Base-by-base conservation (phyloP, 2,797 vertebrate species). In the Dermochelys coriacea region DNA sequence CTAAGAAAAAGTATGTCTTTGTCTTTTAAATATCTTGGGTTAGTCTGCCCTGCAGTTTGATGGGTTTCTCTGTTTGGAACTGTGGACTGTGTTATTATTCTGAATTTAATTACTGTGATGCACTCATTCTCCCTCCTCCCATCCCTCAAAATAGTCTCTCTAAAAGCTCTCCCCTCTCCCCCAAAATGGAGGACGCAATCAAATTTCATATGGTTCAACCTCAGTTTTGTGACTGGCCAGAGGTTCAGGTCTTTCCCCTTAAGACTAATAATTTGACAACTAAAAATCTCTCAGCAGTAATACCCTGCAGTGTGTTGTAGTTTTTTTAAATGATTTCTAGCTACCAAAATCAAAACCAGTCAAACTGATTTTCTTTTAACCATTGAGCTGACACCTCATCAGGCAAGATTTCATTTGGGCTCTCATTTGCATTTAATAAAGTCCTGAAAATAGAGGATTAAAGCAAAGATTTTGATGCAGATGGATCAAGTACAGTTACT, bases 391-490 rank as follows among this genome's bases (percentile, higher is more conserved):
- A 83, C 41, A 85, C 52, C 84, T 91, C 91, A 59, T 55, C 51
- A 0, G 1, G 84, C 51, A 94, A 94, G 54, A 50, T 74, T 64
- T 86, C 41, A 81, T 83, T 47, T 85, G 21, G 52, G 14, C 75
- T 92, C 82, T n/a, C 74, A 74, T 41, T 82, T 87, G 15, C 49
- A 90, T 29, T 51, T 86, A 85, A 34, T 64, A 92, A 89, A 93
- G 74, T 52, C 80, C 54, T 95, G 71, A 45, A 89, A 93, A 85
- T 68, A 47, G 51, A 61, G 83, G 41, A 49, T 51, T 83, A 51
- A 74, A 82, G 82, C 89, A 55, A 93, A 84, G 85, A 90, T 31
- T 86, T n/a, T 93, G 75, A 90, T 93, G n/a, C 54, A 89, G 37
- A 29, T 85, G 95, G 80, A 94, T n/a, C n/a, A n/a, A n/a, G n/a